A percentile compares a stretch with the other conserved stretches of the same genome.
Conservation (phyloP, 2,113 vertebrate genomes). For the Silurus meridionalis region DNA sequence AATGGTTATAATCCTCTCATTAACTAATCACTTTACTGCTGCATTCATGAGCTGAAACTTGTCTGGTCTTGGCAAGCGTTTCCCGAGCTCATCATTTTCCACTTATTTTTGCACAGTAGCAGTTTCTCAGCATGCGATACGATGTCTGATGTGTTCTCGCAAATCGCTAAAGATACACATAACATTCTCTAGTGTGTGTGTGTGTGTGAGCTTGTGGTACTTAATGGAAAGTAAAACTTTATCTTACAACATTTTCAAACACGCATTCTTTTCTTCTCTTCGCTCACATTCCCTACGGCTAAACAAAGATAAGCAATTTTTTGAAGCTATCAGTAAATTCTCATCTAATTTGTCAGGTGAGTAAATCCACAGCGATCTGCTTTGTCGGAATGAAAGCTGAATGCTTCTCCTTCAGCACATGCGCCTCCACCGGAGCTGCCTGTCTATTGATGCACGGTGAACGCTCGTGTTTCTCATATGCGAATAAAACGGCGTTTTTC, state of each 20-base stretch:
- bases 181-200: background rate
- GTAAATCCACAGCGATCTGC: background rate
- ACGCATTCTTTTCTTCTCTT: background rate
- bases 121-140: background rate
- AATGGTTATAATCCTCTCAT: slow-evolving; percentile 38
- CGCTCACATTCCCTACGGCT: too few relatives aligned
- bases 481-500: background rate
- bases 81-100: background rate
- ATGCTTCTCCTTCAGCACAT: background rate
- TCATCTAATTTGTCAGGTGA: background rate
- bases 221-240: background rate
- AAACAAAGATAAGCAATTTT: background rate
- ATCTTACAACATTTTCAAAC: background rate
- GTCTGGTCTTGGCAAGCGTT: slow-evolving; percentile 13
- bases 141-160: too few relatives aligned
- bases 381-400: background rate
- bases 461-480: background rate
- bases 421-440: background rate
- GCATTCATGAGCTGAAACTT: slow-evolving; percentile 10
- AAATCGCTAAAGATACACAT: too few relatives aligned
- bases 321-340: background rate
- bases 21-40: slow-evolving; percentile 14
- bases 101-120: background rate
- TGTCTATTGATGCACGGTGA: background rate
- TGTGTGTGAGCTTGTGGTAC: background rate